phyloP scores from a whole-genome alignment of 2,113 vertebrate genomes.

The Pseudopodoces humilis region DNA sequence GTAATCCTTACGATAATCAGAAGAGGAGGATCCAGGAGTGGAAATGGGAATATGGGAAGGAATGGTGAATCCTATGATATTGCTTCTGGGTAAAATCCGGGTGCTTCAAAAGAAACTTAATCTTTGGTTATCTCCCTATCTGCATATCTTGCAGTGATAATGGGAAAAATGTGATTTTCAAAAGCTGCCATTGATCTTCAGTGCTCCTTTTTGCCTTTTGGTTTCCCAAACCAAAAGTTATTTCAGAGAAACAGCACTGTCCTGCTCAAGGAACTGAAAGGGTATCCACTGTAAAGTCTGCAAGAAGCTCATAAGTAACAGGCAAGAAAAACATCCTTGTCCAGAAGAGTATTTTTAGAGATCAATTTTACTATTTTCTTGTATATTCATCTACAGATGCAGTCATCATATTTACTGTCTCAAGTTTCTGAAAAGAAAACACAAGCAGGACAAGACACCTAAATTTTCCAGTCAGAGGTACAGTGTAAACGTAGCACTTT shows the following conservation, averaged over 20 bases:
- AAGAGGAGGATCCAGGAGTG: background rate
- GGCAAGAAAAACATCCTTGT: background rate
- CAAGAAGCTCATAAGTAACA: background rate
- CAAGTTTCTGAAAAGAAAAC: background rate
- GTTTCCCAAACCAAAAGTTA: background rate
- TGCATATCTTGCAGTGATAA: background rate
- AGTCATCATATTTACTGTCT: background rate
- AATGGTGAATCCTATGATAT: background rate
- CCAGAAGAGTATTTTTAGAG: background rate
- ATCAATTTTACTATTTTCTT: background rate
- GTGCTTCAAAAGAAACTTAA: background rate
- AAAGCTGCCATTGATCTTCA: background rate
- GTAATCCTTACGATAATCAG: background rate
- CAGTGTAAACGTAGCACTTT: background rate
- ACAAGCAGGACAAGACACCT: background rate
- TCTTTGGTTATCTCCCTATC: background rate
- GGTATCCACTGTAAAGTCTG: background rate
- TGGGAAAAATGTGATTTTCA: background rate
- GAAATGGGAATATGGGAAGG: background rate
- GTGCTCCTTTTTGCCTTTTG: background rate
- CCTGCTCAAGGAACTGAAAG: background rate
- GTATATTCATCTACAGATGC: background rate
- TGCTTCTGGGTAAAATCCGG: background rate
- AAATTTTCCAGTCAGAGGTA: background rate
- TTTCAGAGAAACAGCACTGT: background rate